phyloP scores from a whole-genome alignment of 2,113 vertebrate genomes.

The Dolichotis patagonum region DNA sequence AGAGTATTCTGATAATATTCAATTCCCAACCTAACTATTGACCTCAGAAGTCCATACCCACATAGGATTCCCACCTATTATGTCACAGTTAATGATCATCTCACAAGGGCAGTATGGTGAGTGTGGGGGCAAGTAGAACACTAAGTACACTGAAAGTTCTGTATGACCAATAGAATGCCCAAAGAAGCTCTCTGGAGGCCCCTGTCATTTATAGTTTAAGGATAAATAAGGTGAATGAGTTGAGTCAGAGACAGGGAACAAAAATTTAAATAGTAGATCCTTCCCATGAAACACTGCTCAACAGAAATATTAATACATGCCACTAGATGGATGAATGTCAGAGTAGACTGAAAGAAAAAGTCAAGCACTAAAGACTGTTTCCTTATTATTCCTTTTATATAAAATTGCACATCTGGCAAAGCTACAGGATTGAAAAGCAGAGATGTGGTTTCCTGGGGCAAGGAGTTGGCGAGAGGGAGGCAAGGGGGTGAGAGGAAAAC shows the following conservation, averaged over 20 bases:
- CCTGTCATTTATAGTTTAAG: not conserved
- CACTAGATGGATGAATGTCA: not conserved
- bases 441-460: not conserved
- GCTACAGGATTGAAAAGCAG: not conserved
- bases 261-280: not conserved
- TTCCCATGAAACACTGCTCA: not conserved
- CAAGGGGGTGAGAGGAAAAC: not conserved
- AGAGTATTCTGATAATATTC: not conserved
- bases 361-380: not conserved
- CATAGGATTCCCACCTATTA: not conserved
- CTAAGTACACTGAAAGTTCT: not conserved
- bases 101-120: accelerated
- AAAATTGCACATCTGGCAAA: not conserved
- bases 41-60: not conserved
- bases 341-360: not conserved
- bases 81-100: not conserved
- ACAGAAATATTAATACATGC: not conserved
- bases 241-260: conserved; percentile 1
- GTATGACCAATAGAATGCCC: not conserved
- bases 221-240: not conserved
- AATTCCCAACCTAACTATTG: not conserved
- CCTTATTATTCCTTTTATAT: not conserved
- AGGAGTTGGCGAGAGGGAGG: not conserved
- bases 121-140: not conserved
- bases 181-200: not conserved